These are phyloP conservation scores for Drosophila melanosoma DNA, from an alignment of 2,888 invertebrate genomes.

Conservation along the genomic window DNA sequence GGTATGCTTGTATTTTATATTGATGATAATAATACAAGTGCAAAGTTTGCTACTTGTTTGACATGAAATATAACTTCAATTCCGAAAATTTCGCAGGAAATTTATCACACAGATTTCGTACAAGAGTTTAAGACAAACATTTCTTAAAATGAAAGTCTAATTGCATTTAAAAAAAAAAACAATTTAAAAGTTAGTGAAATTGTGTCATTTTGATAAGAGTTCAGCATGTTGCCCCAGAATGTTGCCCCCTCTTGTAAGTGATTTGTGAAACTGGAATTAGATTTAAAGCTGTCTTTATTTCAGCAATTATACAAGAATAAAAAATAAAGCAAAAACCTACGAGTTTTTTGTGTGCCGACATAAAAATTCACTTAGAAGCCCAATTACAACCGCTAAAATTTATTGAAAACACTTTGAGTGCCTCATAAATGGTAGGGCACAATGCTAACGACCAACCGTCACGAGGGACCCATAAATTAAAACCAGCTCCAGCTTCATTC, in stretches of 20 bases:
- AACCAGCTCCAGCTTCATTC: conserved; percentile 17
- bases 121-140: not conserved
- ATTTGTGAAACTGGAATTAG: not conserved
- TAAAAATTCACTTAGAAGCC: conserved; percentile 65
- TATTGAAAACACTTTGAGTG: conserved; percentile 53
- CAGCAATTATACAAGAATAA: not conserved
- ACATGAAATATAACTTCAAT: not conserved
- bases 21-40: not conserved
- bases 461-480: conserved; percentile 62
- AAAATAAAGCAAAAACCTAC: not conserved
- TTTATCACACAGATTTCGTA: not conserved
- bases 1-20: too few species aligned
- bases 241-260: not conserved
- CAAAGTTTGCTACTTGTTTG: not conserved
- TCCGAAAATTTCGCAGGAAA: not conserved
- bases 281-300: not conserved
- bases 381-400: conserved; percentile 53
- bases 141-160: not conserved
- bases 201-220: not conserved
- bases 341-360: conserved; percentile 33
- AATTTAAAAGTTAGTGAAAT: not conserved
- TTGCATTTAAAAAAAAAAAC: not conserved
- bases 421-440: conserved; percentile 46
- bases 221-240: not conserved
- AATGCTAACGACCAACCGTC: conserved; percentile 55